Evolutionary conservation across 2,113 vertebrate species (phyloP), one percentile per base, ranked within the genome.

Genomic region (Onychostoma macrolepis): DNA sequence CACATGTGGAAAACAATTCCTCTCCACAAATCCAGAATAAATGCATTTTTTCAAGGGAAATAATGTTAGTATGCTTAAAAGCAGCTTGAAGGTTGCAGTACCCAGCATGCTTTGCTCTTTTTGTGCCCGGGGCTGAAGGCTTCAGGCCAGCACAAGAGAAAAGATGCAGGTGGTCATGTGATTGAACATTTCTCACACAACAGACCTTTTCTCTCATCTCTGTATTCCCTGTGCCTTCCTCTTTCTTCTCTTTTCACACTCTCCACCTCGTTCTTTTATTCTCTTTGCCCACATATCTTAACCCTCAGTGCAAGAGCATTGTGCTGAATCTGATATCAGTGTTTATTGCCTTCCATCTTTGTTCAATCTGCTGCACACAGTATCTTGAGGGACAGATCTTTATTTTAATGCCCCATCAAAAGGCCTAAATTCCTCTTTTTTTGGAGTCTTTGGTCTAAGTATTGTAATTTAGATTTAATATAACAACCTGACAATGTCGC

Each of bases 41-140:
- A 81, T 28, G 41, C 21, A 15, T 28, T 69, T 83, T 30, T 48
- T 63, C 26, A 13, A 71, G 2, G 6, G 33, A 83, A 50, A 69
- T 71, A 4, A 33, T 71, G 65, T n/a, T 36, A 24, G 41, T 69
- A 19, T 53, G 45, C 69, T 82, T 82, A 26, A 82, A 65, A 45
- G 38, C 5, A 41, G 9, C 26, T n/a, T 83, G 43, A 33, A 50
- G 26, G n/a, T 26, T 81, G 11, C 80, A 21, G 24, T 65, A 81
- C 80, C 80, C 58, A 19, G 58, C 80, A 67, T 67, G 58, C 80
- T 82, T 67, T 82, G 80, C 58, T 65, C 38, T 58, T 58, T 58
- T 48, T 80, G 12, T 80, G 50, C 50, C 50, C 30, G 4, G 30
- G 21, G 17, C 30, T 1, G 30, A 76, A 76, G 26, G 72, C 38